A percentile compares a stretch with the other conserved stretches of the same genome.
Evolutionary conservation across 1,140 invertebrate genomes (phyloP).

Genomic region (Polyergus mexicanus): DNA sequence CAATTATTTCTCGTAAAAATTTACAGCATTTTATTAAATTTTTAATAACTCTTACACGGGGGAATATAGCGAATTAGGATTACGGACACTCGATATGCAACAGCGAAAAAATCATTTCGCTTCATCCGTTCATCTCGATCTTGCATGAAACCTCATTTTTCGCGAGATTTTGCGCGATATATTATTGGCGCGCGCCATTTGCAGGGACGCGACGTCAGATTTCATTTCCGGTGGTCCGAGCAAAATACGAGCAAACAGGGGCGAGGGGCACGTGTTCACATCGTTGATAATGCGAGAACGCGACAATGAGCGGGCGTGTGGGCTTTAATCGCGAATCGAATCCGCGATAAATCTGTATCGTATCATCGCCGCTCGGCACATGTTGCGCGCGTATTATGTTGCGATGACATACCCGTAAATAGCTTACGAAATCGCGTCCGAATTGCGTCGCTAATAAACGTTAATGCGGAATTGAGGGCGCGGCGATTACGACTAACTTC

Average conservation of each 20-base stretch:
- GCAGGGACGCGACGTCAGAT: constrained; percentile 34
- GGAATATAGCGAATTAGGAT: background rate
- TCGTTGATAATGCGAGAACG: constrained; percentile 26
- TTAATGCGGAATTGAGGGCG: constrained; percentile 34
- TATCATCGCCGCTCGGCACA: constrained; percentile 41
- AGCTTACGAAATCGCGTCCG: constrained; percentile 40
- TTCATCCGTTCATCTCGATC: background rate
- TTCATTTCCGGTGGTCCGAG: constrained; percentile 51
- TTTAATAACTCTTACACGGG: constrained; percentile 1
- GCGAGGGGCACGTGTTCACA: background rate
- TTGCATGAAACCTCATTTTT: background rate
- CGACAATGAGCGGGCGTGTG: constrained; percentile 24
- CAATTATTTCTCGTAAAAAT: background rate
- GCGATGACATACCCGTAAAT: constrained; percentile 41
- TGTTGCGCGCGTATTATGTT: constrained; percentile 36
- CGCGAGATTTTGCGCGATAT: constrained; percentile 29
- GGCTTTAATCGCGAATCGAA: constrained; percentile 56
- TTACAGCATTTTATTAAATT: background rate
- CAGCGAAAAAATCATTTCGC: background rate
- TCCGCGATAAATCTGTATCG: constrained; percentile 36
- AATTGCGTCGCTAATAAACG: constrained; percentile 46
- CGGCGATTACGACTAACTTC: constrained; percentile 8
- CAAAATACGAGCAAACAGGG: constrained; percentile 41
- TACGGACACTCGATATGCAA: background rate
- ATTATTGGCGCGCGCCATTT: constrained; percentile 34